phyloP scores from a whole-genome alignment of 64 coral and sea anemone species.

The Exaiptasia diaphana region DNA sequence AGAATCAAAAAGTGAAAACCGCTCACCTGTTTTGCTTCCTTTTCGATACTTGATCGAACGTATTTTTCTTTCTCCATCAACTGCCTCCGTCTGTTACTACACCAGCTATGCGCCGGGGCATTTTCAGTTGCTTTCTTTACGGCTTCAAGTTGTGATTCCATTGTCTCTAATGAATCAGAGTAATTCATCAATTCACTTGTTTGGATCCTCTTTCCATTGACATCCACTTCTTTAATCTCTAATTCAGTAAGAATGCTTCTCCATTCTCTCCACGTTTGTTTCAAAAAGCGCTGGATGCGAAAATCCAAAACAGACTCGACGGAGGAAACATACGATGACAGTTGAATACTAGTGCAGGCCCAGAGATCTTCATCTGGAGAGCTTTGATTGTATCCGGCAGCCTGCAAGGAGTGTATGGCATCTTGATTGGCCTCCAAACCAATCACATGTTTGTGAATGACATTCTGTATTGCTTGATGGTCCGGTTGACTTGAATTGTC shows the following conservation, averaged over 20 bases:
- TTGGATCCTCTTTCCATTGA: neutral
- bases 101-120: neutral
- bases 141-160: slow-evolving; percentile 8
- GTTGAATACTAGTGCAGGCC: neutral
- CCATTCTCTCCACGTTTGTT: slow-evolving; percentile 32
- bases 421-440: slow-evolving; percentile 29
- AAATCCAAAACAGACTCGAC: neutral
- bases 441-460: neutral
- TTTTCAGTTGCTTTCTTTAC: slow-evolving; percentile 7
- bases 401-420: slow-evolving; percentile 31
- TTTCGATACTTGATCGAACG: neutral
- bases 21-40: neutral
- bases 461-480: neutral
- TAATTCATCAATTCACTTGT: neutral
- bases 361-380: neutral
- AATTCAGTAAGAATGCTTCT: neutral
- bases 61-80: slow-evolving; percentile 16
- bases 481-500: neutral
- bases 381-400: slow-evolving; percentile 34
- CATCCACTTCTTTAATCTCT: neutral
- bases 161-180: neutral
- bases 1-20: too few relatives aligned
- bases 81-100: neutral
- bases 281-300: neutral
- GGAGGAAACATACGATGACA: neutral